These are phyloP conservation scores for Epicampocera succincta DNA, from an alignment of 2,888 invertebrate species.

Conservation along the genomic window DNA sequence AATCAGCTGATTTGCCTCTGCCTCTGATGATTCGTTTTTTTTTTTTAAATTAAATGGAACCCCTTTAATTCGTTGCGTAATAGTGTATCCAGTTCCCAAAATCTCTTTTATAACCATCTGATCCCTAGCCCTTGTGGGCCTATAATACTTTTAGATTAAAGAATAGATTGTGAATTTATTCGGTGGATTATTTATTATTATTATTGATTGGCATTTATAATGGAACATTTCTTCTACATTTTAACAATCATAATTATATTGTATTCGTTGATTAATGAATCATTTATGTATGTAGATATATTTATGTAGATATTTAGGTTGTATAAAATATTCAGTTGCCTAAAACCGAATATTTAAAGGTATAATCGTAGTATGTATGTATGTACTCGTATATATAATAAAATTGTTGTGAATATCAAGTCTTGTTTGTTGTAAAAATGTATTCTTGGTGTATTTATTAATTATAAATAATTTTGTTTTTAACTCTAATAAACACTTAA, in stretches of 20 bases:
- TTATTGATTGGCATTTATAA: not conserved
- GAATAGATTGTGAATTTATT: not conserved
- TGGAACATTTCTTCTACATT: slow-evolving; percentile 15
- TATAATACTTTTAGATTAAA: too few species aligned
- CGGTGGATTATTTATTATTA: not conserved
- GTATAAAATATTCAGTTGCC: not conserved
- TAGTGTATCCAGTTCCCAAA: too few species aligned
- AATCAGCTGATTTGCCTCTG: too few species aligned
- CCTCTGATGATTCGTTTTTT: too few species aligned
- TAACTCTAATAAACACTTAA: too few species aligned
- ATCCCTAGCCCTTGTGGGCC: too few species aligned
- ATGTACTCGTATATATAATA: not conserved
- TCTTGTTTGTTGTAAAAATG: slow-evolving; percentile 33
- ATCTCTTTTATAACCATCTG: too few species aligned
- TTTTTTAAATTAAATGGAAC: too few species aligned
- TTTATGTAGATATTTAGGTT: not conserved
- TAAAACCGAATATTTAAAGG: slow-evolving; percentile 13
- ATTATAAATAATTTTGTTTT: too few species aligned
- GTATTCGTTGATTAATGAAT: slow-evolving; percentile 42
- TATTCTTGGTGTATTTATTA: slow-evolving; percentile 17
- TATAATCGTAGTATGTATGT: slow-evolving; percentile 3
- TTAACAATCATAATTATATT: slow-evolving; percentile 34
- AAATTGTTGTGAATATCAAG: slow-evolving; percentile 33
- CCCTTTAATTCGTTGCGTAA: too few species aligned
- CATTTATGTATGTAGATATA: slow-evolving; percentile 3